Base-by-base conservation (phyloP, 2,797 vertebrate species). In the Eidolon dupreanum region DNA sequence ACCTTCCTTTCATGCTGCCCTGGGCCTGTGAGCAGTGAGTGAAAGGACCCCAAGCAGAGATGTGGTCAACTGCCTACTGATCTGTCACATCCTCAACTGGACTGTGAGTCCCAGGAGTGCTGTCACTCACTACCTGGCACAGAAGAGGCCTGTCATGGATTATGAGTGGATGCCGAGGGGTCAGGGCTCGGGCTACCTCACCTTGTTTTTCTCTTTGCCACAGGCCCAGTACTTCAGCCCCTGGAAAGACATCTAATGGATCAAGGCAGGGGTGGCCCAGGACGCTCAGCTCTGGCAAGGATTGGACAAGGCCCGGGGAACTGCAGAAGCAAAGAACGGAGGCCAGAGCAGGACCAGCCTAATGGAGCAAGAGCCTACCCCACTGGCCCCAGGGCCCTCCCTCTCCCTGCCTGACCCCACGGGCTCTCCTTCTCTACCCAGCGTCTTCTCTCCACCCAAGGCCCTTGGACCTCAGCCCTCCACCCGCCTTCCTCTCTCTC, bases 211-310 rank as follows among this genome's bases (percentile, higher is more conserved):
- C 31, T 91, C 12, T 20, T 84, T 13, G 17, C 82, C 31, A 0
- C 84, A 97, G 97, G 81, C 55, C 46, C 90, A 79, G 82, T 95
- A 89, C 90, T 96, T 95, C 92, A 94, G 83, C 38, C 88, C 92
- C 59, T 95, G 92, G 96, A 90, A 97, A 63, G 93, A 79, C n/a
- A 51, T 28, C 46, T 95, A 49, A 86, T 66, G 75, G 61, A 59
- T 22, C 74, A 13, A 20, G 28, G 46, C 33, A 19, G 16, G 71
- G 36, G 46, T 31, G 36, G 84, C 68, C 77, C 68, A n/a, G 31
- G 1, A 9, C 68, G 57, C 13, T 63, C 8, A 66, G 43, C 86
- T 82, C 16, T 36, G 82, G 75, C 77, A 31, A 31, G 51, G 75
- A 41, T 41, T 28, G 9, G 71, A 38, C 68, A 65, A 51, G 22